These are phyloP conservation scores for Spodoptera litura DNA, from an alignment of 1,140 invertebrate species.

Conservation along the genomic window DNA sequence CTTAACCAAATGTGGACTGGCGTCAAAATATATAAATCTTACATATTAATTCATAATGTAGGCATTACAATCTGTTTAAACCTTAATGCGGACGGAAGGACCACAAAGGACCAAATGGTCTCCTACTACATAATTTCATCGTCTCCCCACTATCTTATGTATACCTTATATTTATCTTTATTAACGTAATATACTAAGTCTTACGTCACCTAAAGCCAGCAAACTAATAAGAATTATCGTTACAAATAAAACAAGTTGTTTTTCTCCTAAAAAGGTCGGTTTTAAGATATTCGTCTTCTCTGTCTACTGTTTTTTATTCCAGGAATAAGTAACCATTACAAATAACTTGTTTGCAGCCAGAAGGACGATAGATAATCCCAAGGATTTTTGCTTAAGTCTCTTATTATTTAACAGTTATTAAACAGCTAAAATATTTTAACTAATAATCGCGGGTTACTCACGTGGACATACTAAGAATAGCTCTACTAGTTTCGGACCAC, in stretches of 20 bases:
- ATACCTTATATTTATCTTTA: neutral
- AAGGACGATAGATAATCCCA: neutral
- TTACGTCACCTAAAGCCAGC: conserved; percentile 6
- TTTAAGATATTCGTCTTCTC: neutral
- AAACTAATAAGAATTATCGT: conserved; percentile 6
- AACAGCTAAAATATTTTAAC: no score
- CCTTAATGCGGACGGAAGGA: no score
- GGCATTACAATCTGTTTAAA: no score
- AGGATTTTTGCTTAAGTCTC: no score
- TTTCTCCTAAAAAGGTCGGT: conserved; percentile 1
- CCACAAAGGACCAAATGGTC: no score
- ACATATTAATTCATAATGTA: no score
- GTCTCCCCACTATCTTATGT: neutral
- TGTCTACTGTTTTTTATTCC: conserved; percentile 2
- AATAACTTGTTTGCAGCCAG: neutral
- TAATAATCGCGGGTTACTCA: no score
- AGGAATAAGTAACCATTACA: neutral
- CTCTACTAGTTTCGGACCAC: no score
- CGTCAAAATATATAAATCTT: no score
- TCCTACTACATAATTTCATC: neutral
- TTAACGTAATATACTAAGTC: neutral
- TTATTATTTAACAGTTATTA: no score
- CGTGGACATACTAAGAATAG: no score
- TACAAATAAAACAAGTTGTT: conserved; percentile 1
- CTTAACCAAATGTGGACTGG: no score